phyloP scores from a whole-genome alignment of 2,797 vertebrate genomes.

The Mycteria americana region DNA sequence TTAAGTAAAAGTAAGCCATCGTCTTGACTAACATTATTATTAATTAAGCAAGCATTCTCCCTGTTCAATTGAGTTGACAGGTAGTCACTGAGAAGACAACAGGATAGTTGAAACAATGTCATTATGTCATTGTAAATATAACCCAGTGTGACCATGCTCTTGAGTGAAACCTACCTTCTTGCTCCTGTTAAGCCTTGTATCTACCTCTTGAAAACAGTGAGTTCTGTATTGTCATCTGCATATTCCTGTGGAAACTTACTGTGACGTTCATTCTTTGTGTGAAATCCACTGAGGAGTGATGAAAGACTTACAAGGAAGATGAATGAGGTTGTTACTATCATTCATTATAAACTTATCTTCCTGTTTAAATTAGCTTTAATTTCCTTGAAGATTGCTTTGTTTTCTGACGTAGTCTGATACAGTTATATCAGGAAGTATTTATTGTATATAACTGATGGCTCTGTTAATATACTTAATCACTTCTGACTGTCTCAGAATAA shows the following conservation, averaged over 20 bases:
- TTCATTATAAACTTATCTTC: neutral
- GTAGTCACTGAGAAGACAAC: neutral
- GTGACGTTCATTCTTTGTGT: neutral
- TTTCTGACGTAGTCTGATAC: neutral
- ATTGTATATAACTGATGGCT: neutral
- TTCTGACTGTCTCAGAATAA: slow-evolving; percentile 10
- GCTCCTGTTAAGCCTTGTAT: neutral
- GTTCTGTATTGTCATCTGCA: neutral
- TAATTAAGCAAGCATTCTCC: neutral
- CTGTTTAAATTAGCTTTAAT: neutral
- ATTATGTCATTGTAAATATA: neutral
- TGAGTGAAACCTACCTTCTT: neutral
- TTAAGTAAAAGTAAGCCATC: neutral
- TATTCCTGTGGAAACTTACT: neutral
- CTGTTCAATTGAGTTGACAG: neutral
- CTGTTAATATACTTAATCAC: neutral
- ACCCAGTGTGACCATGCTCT: neutral
- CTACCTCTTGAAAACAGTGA: slow-evolving; percentile 16
- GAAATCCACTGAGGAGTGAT: neutral
- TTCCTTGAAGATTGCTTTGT: neutral
- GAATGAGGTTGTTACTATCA: neutral
- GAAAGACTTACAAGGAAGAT: neutral
- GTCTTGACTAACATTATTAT: neutral
- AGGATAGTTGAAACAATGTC: neutral
- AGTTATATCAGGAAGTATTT: neutral